phyloP scores from a whole-genome alignment of 2,888 invertebrate species.

The Tetropium fuscum region DNA sequence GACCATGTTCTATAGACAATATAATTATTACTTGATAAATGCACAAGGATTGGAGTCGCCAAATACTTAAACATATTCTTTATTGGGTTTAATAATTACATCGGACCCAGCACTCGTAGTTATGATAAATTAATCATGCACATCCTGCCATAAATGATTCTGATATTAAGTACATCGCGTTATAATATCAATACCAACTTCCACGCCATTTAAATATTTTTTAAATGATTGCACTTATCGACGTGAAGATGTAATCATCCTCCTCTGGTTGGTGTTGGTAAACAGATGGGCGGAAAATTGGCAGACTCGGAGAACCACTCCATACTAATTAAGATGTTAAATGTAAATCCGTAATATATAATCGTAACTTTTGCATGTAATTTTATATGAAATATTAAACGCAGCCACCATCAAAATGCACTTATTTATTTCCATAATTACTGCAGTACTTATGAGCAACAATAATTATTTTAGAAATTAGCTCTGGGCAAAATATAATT shows the following conservation, averaged over 20 bases:
- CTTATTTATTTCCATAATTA: slow-evolving; percentile 8
- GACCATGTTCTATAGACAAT: no score
- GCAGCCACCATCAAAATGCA: slow-evolving; percentile 4
- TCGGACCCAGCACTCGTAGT: not conserved
- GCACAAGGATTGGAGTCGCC: not conserved
- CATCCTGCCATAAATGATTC: slow-evolving; percentile 10
- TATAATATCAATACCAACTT: slow-evolving; percentile 45
- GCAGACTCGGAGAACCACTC: slow-evolving; percentile 50
- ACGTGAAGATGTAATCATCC: slow-evolving; percentile 41
- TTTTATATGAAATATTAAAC: slow-evolving; percentile 14
- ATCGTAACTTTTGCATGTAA: slow-evolving; percentile 11
- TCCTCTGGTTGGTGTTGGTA: slow-evolving; percentile 54
- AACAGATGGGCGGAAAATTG: slow-evolving; percentile 60
- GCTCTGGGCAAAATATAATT: no score
- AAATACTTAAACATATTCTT: not conserved
- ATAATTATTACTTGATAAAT: no score
- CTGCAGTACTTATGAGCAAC: no score
- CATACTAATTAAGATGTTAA: slow-evolving; percentile 63
- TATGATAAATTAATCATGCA: slow-evolving; percentile 5
- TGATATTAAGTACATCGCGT: slow-evolving; percentile 9
- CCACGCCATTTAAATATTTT: slow-evolving; percentile 39
- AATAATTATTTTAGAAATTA: slow-evolving; percentile 2
- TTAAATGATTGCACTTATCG: slow-evolving; percentile 35
- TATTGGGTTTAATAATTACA: slow-evolving; percentile 5
- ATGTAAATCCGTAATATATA: slow-evolving; percentile 53